Base-by-base conservation (phyloP, 2,113 vertebrate species). In the Macquaria ambigua region DNA sequence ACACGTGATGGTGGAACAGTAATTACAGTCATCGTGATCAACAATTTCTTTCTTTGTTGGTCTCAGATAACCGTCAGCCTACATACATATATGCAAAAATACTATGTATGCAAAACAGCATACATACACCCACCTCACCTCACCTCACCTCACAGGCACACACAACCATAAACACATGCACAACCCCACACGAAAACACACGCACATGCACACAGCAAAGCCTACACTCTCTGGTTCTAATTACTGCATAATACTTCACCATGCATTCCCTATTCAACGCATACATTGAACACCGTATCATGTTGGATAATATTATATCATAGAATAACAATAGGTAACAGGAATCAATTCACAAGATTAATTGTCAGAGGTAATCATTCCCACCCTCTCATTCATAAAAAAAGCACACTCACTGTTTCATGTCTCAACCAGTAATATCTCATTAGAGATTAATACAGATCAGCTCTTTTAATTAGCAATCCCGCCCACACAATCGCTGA, bases 391-490 rank as follows among this genome's bases (percentile, higher is more conserved):
- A 91, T 92, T 92, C 85, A 93, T 90, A 79, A 81, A 79, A 81
- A 77, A 83, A 74, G 23, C 75, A 72, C 61, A 66, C 59, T 85
- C 58, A 46, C 58, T 66, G 81, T 89, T 85, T 83, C 64, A 66
- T 82, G 82, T 90, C 78, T 77, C 81, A 76, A 77, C 74, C 55
- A 79, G 70, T 79, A 89, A 83, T 84, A 90, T 88, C 89, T 90
- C 86, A 92, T 91, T 90, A 93, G 74, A 89, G 86, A 93, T 89
- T 88, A 90, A 87, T 86, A 84, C 79, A 92, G 85, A 90, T 91
- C 78, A 93, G 87, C 82, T 90, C 77, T 88, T 87, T 87, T 91
- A 91, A 93, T 94, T 91, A 92, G 78, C 79, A 76, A 71, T 69
- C 64, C 81, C 69, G 11, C 91, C 91, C 88, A 91, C 87, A 69